phyloP scores from a whole-genome alignment of 2,888 invertebrate genomes.

The Andrena camellia region DNA sequence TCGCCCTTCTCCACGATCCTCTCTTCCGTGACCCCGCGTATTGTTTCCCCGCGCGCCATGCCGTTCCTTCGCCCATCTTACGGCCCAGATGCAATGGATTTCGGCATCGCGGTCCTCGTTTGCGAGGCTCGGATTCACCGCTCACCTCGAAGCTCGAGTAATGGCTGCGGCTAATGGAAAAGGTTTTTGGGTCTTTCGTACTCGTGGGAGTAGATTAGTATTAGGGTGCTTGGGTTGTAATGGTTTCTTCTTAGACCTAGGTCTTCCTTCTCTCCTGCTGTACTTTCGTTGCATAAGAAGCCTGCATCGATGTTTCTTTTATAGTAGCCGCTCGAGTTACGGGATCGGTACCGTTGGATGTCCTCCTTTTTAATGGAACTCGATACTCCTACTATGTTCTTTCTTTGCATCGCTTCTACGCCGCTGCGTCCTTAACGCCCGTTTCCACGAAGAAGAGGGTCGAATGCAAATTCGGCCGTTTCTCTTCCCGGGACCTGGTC shows the following conservation, averaged over 20 bases:
- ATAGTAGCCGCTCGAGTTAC: conserved; percentile 21
- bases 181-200: too few species aligned
- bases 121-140: conserved; percentile 1
- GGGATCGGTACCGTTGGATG: conserved; percentile 32
- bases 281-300: conserved; percentile 22
- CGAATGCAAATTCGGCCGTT: conserved; percentile 67
- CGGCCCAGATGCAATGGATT: conserved; percentile 18
- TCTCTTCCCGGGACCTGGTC: conserved; percentile 26
- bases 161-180: background rate
- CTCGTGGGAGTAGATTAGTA: too few species aligned
- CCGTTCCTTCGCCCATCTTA: conserved; percentile 12
- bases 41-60: conserved; percentile 3
- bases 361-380: conserved; percentile 57
- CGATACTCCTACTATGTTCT: conserved; percentile 47
- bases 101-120: background rate
- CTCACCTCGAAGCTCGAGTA: conserved; percentile 16
- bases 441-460: conserved; percentile 55
- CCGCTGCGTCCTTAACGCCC: conserved; percentile 43
- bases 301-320: conserved; percentile 29
- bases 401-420: conserved; percentile 15
- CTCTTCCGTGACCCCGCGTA: conserved; percentile 3
- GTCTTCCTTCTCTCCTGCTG: background rate
- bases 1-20: conserved; percentile 2
- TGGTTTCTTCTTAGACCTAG: background rate
- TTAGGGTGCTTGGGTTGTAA: too few species aligned